Base-by-base conservation (phyloP, 2,888 invertebrate genomes). In the Poecilus cupreus region DNA sequence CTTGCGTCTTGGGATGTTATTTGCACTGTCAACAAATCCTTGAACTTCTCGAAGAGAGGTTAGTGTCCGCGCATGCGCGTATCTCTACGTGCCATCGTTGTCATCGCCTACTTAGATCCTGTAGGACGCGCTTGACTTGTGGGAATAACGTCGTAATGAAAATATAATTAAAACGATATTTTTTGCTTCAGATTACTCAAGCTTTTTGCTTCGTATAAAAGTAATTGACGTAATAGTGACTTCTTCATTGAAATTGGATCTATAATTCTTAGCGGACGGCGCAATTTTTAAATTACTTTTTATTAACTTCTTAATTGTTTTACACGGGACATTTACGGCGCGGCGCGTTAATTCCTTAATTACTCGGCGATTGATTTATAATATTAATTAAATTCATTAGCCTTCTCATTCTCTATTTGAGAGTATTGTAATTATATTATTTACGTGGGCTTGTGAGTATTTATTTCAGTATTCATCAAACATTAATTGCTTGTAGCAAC, bases 121-220 rank as follows among this genome's bases (percentile, higher is more conserved):
- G 16, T 1, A 37, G 11, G 37, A 37, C 8, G 5, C 32, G 32
- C 32, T 32, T 32, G 32, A 32, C 64, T 37, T 11, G 3, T 6
- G 64, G 64, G 64, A 68, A 11, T 68, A 18, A 16, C 24, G 49
- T 16, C 26, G 11, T 51, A 51, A 74, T 74, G 51, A 74, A 74
- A 74, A 74, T 74, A 20, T 74, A 51, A 74, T 74, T 74, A 74
- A 74, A 74, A 51, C 51, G 51, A 74, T 51, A 74, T 51, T 74
- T 60, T 74, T 74, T 74, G 51, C 18, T 6, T 6, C 11, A 68
- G 64, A 68, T 18, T 37, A 18, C 37, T 32, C 64, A 16, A 68
- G 11, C 32, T 68, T 51, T n/a, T 68, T 16, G 16, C 22, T 32
- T 26, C 32, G 60, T 26, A 60, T 24, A 32, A 60, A 24, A 26